These are phyloP conservation scores for Palythoa heliodiscus DNA, from an alignment of 92 coral and sea anemone species.

Conservation along the genomic window DNA sequence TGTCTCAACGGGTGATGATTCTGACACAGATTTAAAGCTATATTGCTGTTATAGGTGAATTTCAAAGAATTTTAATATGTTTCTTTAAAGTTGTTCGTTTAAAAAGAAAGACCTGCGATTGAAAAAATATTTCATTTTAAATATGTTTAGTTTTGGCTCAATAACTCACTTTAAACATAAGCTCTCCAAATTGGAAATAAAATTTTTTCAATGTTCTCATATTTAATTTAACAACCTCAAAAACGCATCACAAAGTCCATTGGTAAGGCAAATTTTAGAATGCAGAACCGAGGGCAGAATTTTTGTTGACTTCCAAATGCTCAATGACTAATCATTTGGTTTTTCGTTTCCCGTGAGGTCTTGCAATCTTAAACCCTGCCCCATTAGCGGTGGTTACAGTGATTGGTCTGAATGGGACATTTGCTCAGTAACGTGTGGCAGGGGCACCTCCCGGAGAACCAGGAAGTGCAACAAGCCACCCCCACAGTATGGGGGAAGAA, in stretches of 20 bases:
- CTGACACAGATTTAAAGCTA: no score
- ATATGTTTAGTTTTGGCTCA: no score
- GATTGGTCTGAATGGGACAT: conserved; percentile 46
- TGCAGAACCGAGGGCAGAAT: background rate
- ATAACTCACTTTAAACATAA: no score
- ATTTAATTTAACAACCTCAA: no score
- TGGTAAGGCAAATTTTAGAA: background rate
- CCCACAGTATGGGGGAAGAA: conserved; percentile 61
- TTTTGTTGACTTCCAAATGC: background rate
- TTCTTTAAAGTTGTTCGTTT: no score
- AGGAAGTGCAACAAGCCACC: conserved; percentile 65
- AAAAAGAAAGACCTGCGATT: no score
- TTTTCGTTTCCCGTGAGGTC: conserved; percentile 3
- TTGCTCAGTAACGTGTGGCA: conserved; percentile 61
- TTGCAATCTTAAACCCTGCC: conserved; percentile 55
- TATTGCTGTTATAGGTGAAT: no score
- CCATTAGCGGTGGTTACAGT: conserved; percentile 57
- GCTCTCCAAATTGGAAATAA: no score
- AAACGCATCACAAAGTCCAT: background rate
- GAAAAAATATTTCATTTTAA: no score
- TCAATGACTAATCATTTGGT: background rate
- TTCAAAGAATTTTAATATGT: no score
- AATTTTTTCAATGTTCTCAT: no score
- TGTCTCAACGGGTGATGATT: no score
- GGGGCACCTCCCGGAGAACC: conserved; percentile 34